A percentile compares a stretch with the other conserved stretches of the same genome.
Conservation (phyloP, 2,797 vertebrate genomes). For the Coreius guichenoti region DNA sequence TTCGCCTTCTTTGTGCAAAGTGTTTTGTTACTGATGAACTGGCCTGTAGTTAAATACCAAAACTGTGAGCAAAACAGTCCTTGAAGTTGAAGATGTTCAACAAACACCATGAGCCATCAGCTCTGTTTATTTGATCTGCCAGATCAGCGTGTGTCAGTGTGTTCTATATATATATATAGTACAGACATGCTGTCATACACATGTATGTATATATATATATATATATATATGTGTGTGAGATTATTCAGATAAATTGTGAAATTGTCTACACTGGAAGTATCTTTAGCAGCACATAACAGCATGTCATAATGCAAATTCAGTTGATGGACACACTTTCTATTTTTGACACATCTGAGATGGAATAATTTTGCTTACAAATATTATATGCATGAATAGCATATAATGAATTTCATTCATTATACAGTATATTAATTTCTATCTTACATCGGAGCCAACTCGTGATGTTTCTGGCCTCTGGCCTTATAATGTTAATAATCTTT, state of each 20-base stretch:
- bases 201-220: no score
- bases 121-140: conserved; percentile 28
- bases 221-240: no score
- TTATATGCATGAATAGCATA: background rate
- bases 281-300: no score
- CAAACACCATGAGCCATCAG: conserved; percentile 40
- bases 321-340: no score
- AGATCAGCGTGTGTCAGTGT: background rate
- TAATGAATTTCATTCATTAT: background rate
- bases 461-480: background rate
- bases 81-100: conserved; percentile 57
- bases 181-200: no score
- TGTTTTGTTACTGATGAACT: conserved; percentile 68
- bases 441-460: background rate
- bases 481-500: background rate
- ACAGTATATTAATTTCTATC: background rate
- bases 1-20: conserved; percentile 64
- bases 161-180: no score
- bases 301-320: no score
- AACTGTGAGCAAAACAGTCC: conserved; percentile 67
- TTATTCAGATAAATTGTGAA: no score
- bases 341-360: background rate
- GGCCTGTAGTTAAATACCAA: conserved; percentile 71
- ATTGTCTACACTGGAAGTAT: no score
- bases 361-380: background rate